phyloP scores from a whole-genome alignment of 2,113 vertebrate genomes.

The Macroglossus sobrinus region DNA sequence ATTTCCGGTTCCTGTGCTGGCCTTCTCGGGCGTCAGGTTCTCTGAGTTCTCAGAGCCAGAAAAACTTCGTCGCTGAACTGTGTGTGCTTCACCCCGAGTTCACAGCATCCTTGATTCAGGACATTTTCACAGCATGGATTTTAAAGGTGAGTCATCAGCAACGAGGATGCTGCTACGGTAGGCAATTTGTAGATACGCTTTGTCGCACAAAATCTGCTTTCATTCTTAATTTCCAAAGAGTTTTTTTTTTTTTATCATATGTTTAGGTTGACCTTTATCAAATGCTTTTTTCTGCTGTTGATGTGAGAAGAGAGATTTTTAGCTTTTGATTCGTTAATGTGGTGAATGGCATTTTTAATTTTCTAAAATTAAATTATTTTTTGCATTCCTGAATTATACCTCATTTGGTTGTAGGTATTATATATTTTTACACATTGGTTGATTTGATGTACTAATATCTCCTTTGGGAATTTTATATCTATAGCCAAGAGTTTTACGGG shows the following conservation, averaged over 20 bases:
- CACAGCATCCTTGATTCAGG: background rate
- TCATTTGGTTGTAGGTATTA: background rate
- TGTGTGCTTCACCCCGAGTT: background rate
- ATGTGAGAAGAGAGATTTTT: background rate
- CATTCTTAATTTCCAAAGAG: background rate
- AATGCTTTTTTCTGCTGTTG: background rate
- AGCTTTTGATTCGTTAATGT: background rate
- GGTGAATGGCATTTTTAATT: background rate
- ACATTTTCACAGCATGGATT: background rate
- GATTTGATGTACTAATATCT: background rate
- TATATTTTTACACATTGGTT: background rate
- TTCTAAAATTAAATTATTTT: background rate
- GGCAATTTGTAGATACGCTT: background rate
- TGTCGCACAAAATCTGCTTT: background rate
- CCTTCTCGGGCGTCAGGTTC: background rate
- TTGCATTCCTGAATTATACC: background rate
- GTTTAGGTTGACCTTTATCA: background rate
- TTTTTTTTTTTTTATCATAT: background rate
- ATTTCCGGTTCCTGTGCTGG: background rate
- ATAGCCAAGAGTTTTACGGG: background rate
- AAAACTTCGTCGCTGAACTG: background rate
- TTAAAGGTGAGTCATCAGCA: background rate
- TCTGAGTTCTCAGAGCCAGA: background rate
- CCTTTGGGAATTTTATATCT: background rate
- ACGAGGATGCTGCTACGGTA: background rate